Percentiles rank a stretch among this genome's conserved stretches.
Conservation (phyloP, 2,888 invertebrate species). For the Monoplex corrugatus region DNA sequence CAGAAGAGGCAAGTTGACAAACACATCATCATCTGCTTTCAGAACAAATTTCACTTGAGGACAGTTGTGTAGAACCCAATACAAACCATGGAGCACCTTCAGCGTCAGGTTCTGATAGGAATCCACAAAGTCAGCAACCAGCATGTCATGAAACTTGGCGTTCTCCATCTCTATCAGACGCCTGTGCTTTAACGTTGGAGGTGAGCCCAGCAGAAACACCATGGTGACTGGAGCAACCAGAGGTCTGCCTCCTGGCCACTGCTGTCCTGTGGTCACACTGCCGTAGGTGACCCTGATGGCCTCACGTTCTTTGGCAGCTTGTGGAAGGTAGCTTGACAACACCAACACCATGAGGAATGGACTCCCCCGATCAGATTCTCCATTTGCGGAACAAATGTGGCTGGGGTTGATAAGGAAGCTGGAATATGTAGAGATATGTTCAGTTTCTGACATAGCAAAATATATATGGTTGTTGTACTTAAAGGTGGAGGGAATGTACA, state of each 20-base stretch:
- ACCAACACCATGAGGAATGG: slow-evolving; percentile 42
- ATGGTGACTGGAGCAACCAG: slow-evolving; percentile 19
- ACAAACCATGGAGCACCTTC: slow-evolving; percentile 50
- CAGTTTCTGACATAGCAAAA: not conserved
- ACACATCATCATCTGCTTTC: slow-evolving; percentile 54
- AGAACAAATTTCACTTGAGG: slow-evolving; percentile 39
- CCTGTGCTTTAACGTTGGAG: not conserved
- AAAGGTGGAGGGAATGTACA: not conserved
- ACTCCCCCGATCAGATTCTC: not conserved
- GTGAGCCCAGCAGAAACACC: slow-evolving; percentile 43
- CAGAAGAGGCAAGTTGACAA: slow-evolving; percentile 54
- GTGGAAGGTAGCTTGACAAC: slow-evolving; percentile 26
- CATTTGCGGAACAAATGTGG: not conserved
- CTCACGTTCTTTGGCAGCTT: not conserved
- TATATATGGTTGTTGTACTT: not conserved
- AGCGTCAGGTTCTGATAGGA: slow-evolving; percentile 53
- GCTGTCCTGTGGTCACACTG: slow-evolving; percentile 20
- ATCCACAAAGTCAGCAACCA: slow-evolving; percentile 52
- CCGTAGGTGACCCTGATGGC: slow-evolving; percentile 44
- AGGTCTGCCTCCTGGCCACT: slow-evolving; percentile 29
- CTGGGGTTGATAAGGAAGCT: not conserved
- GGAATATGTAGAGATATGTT: not conserved
- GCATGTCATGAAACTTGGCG: slow-evolving; percentile 41
- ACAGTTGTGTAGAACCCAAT: slow-evolving; percentile 49
- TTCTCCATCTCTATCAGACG: slow-evolving; percentile 34